phyloP scores from a whole-genome alignment of 1,140 invertebrate species.

The Drosophila mojavensis region DNA sequence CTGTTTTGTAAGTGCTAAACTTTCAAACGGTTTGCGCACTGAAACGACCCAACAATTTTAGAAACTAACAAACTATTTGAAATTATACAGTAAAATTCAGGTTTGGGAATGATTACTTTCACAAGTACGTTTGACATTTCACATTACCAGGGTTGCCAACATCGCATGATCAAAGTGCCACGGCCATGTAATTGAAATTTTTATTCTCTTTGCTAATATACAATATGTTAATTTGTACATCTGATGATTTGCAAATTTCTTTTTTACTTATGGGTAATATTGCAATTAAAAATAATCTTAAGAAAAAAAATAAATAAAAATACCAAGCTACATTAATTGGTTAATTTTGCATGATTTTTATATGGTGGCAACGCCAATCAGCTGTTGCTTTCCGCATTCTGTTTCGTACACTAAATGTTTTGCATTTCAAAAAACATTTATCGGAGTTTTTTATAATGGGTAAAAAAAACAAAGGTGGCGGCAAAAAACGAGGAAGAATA shows the following conservation, averaged over 20 bases:
- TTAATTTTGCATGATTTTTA: neutral
- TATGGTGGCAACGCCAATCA: constrained; percentile 23
- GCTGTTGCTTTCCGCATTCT: constrained; percentile 11
- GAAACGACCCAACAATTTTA: constrained; percentile 25
- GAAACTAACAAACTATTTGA: constrained; percentile 25
- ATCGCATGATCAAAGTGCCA: neutral
- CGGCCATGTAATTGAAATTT: neutral
- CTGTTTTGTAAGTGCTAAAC: constrained; percentile 3
- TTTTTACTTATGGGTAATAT: too few relatives aligned
- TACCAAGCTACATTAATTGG: neutral
- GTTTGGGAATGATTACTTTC: constrained; percentile 49
- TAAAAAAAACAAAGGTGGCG: constrained; percentile 11
- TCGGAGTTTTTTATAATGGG: constrained; percentile 2
- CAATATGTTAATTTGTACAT: neutral
- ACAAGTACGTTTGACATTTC: constrained; percentile 52
- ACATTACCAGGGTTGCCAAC: constrained; percentile 28
- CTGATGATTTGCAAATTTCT: too few relatives aligned
- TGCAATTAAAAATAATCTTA: neutral
- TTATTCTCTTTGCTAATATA: neutral
- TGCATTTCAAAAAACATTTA: neutral
- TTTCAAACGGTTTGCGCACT: constrained; percentile 1
- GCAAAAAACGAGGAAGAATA: neutral
- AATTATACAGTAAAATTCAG: constrained; percentile 43
- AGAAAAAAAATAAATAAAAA: neutral
- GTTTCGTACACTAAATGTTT: neutral